Conservation (phyloP, 2,113 vertebrate species). For the Eira barbara region DNA sequence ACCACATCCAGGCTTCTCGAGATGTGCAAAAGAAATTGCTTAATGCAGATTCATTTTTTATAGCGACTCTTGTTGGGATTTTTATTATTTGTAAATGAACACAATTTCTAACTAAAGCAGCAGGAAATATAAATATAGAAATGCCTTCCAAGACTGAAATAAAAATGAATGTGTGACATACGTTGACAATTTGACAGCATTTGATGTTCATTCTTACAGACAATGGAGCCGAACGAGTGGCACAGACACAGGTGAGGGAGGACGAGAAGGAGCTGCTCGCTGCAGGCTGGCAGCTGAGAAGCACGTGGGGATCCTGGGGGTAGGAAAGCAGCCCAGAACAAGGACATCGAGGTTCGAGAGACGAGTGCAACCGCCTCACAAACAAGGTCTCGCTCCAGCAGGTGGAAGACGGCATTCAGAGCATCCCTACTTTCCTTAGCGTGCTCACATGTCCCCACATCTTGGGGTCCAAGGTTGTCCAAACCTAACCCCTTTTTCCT, state of each 20-base stretch:
- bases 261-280: rapidly evolving
- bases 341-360: too few relatives aligned
- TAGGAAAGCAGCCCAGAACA: background rate
- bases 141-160: background rate
- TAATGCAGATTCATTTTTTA: background rate
- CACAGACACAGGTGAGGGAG: rapidly evolving
- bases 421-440: background rate
- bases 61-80: background rate
- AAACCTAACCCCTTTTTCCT: background rate
- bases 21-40: too few relatives aligned
- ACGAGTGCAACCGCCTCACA: rapidly evolving
- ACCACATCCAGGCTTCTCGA: background rate
- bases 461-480: rapidly evolving
- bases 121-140: background rate
- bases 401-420: background rate
- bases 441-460: too few relatives aligned
- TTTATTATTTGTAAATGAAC: background rate
- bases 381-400: background rate
- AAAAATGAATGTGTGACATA: background rate
- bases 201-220: background rate
- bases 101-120: background rate
- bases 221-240: rapidly evolving
- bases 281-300: rapidly evolving
- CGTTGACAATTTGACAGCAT: background rate
- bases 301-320: rapidly evolving